Conservation (phyloP, 2,797 vertebrate genomes). For the Cercopithecus mitis region DNA sequence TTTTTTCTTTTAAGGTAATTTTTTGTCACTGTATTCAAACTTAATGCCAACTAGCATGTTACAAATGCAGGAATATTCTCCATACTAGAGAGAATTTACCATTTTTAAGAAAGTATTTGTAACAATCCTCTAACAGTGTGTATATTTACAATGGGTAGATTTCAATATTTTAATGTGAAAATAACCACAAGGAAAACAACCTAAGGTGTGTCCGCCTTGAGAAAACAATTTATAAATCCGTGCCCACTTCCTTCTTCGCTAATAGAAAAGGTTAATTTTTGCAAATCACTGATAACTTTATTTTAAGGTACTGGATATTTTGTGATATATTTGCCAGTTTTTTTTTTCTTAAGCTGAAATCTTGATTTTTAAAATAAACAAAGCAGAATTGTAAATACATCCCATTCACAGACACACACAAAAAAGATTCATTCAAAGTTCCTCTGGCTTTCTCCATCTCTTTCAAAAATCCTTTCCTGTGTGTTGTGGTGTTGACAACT, state of each 20-base stretch:
- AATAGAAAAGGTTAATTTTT: neutral
- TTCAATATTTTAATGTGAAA: neutral
- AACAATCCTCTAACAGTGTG: neutral
- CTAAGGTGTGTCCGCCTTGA: neutral
- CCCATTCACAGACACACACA: neutral
- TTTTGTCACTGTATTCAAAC: constrained; percentile 14
- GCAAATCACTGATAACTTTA: neutral
- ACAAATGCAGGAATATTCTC: neutral
- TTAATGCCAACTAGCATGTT: neutral
- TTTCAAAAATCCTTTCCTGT: neutral
- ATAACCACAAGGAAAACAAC: neutral
- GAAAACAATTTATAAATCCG: neutral
- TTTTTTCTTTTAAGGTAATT: neutral
- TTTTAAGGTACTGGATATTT: neutral
- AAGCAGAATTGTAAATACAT: neutral
- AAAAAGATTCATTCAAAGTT: neutral
- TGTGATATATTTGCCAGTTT: neutral
- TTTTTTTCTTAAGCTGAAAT: neutral
- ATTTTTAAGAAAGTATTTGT: neutral
- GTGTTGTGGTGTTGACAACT: constrained; percentile 39
- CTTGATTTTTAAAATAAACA: neutral
- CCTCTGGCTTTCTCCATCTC: neutral
- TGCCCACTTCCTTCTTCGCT: neutral
- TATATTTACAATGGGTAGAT: neutral
- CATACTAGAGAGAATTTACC: neutral